A percentile compares a stretch with the other conserved stretches of the same genome.
Evolutionary conservation across 2,113 vertebrate genomes (phyloP).

Genomic region (Rostratula benghalensis): DNA sequence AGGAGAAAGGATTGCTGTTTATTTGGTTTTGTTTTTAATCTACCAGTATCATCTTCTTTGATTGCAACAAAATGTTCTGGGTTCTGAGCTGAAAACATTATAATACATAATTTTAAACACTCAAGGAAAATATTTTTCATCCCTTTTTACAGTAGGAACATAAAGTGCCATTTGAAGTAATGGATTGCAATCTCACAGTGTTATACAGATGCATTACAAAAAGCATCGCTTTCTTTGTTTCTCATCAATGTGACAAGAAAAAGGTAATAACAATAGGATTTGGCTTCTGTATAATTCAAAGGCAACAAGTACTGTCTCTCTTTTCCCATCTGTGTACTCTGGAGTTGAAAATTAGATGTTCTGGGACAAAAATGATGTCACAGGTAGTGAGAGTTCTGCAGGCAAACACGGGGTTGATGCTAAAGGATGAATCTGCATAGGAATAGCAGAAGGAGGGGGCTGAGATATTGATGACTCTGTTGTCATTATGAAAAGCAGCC

Average conservation of each 20-base stretch:
- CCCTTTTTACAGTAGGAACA: neutral
- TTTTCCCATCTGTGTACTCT: slow-evolving; percentile 22
- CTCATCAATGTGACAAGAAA: slow-evolving; percentile 17
- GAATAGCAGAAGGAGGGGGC: slow-evolving; percentile 39
- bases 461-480: slow-evolving; percentile 11
- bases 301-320: slow-evolving; percentile 11
- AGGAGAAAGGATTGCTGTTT: neutral
- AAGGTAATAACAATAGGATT: slow-evolving; percentile 41
- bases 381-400: slow-evolving; percentile 68
- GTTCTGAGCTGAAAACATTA: neutral
- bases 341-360: slow-evolving; percentile 69
- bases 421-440: slow-evolving; percentile 66
- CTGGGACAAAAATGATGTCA: slow-evolving; percentile 67
- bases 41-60: neutral
- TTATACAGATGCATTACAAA: slow-evolving; percentile 2
- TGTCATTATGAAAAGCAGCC: slow-evolving; percentile 14
- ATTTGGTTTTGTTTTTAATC: neutral
- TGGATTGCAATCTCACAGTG: neutral
- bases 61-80: neutral
- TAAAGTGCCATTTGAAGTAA: slow-evolving; percentile 23
- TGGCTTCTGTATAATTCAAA: slow-evolving; percentile 15
- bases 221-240: slow-evolving; percentile 7
- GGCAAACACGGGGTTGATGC: slow-evolving; percentile 42
- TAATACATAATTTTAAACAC: neutral
- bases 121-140: slow-evolving; percentile 11